phyloP scores from a whole-genome alignment of 2,113 vertebrate species.

The Calidris pugnax region DNA sequence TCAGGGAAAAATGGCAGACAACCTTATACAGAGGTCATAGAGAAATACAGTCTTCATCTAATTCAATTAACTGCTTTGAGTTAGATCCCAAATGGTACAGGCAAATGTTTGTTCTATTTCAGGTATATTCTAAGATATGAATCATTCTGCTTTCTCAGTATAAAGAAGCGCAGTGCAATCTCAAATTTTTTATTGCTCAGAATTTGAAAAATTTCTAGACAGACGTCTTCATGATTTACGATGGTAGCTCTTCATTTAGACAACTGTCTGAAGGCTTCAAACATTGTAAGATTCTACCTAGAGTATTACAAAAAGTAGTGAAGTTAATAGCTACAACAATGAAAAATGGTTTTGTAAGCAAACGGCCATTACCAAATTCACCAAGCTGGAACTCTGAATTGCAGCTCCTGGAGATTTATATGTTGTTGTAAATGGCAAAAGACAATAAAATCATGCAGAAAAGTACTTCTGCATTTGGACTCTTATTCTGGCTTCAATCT shows the following conservation, averaged over 20 bases:
- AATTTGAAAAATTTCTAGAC: neutral
- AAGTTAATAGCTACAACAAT: neutral
- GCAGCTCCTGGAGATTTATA: neutral
- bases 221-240: neutral
- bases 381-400: neutral
- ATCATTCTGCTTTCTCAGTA: neutral
- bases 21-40: neutral
- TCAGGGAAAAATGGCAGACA: neutral
- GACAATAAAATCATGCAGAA: neutral
- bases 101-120: neutral
- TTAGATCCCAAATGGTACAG: neutral
- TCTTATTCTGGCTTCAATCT: neutral
- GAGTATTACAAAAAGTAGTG: neutral
- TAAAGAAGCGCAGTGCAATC: rapidly evolving
- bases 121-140: neutral
- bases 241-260: neutral
- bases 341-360: neutral
- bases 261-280: neutral
- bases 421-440: neutral
- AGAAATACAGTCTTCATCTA: neutral
- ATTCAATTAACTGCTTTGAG: constrained; percentile 35
- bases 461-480: neutral
- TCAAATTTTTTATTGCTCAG: neutral
- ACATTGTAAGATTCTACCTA: neutral
- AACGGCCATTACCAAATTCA: neutral